Base-by-base conservation (phyloP, 2,113 vertebrate genomes). In the Ploceus nigricollis region DNA sequence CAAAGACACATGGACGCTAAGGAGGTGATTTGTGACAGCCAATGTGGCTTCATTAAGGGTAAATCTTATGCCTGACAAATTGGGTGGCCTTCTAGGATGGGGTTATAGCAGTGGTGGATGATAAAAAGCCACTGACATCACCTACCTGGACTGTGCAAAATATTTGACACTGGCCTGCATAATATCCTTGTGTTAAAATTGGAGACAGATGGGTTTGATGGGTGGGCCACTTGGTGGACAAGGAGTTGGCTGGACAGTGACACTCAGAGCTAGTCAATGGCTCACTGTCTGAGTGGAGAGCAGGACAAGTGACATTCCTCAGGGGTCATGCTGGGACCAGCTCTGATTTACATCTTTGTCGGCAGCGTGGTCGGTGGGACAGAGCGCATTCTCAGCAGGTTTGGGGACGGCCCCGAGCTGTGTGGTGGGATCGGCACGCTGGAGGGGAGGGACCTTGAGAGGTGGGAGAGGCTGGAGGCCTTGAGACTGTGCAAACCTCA, bases 331-430 rank as follows among this genome's bases (percentile, higher is more conserved):
- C 7, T 37, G 68, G 18, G 44, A n/a, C 11, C 50, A 37, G 22
- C 33, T 39, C 33, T 39, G 37, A 24, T 39, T 39, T 44, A 14
- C 18, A 24, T 5, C 51, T 23, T 23, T 24, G 27, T 16, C 0
- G 0, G 58, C 58, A 65, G 27, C 5, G 0, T 9, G 17, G 35
- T 23, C 0, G 0, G 22, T 24, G 51, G 60, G 33, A 51, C 3
- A 0, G 60, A 53, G 23, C 33, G 7, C 60, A 17, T 35, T 18
- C 60, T 28, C 44, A 30, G 37, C 68, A 66, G 60, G 23, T 53
- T n/a, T 66, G 69, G 77, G 23, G 45, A 23, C 33, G 63, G 40
- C 22, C 27, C 33, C 1, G 1, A 53, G 54, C 53, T 44, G 15
- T 45, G 60, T 20, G 37, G 19, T 51, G 51, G 44, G 33, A 27